Percentiles rank a stretch among this genome's conserved stretches.
Evolutionary conservation across 2,888 invertebrate genomes (phyloP).

Genomic region (Phytoseiulus persimilis): DNA sequence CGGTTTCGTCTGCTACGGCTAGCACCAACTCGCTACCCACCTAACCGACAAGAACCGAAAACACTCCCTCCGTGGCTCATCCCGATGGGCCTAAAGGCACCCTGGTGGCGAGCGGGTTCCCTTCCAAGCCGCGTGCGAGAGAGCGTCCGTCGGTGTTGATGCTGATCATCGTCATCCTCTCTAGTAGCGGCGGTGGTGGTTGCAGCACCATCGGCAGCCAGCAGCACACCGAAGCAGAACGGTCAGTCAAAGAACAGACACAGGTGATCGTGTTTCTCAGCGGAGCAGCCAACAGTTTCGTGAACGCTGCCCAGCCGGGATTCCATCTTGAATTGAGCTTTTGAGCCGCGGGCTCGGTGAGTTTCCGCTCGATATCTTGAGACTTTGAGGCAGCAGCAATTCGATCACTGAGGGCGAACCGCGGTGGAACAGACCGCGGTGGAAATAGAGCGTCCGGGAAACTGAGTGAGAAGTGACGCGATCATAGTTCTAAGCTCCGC

Average conservation of each 20-base stretch:
- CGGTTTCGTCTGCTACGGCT: too few relatives aligned
- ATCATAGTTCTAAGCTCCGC: background rate
- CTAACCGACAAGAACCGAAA: too few relatives aligned
- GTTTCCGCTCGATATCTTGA: background rate
- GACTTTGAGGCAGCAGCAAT: background rate
- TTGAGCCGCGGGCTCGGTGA: background rate
- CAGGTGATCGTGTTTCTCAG: background rate
- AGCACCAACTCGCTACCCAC: too few relatives aligned
- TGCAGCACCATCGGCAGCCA: background rate
- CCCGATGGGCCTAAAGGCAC: too few relatives aligned
- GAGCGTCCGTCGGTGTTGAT: background rate
- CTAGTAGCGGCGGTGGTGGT: background rate
- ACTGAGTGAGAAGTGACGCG: background rate
- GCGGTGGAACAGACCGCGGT: background rate
- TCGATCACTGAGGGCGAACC: background rate
- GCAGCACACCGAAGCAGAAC: background rate
- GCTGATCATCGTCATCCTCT: background rate
- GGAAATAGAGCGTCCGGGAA: background rate
- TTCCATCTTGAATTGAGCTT: background rate
- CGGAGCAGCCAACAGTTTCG: background rate
- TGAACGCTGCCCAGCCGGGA: background rate
- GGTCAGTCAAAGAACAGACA: background rate
- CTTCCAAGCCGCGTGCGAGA: too few relatives aligned
- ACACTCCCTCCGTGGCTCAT: too few relatives aligned
- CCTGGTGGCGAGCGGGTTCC: too few relatives aligned